A percentile compares a stretch with the other conserved stretches of the same genome.
phyloP scores from a whole-genome alignment of 1,140 invertebrate species.

The Agrypnia vestita region DNA sequence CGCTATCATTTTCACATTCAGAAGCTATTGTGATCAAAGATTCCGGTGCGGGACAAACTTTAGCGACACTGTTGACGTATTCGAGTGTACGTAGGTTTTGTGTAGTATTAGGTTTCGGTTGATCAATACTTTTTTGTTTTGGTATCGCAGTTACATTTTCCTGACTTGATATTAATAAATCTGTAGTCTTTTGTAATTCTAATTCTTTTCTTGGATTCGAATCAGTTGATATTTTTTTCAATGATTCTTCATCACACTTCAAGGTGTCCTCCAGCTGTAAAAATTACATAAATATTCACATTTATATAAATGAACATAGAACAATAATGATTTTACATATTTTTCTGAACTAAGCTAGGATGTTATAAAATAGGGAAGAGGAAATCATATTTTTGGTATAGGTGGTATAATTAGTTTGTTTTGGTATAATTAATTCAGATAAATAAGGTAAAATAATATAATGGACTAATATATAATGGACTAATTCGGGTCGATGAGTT shows the following conservation, averaged over 20 bases:
- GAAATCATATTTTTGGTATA: too few species aligned
- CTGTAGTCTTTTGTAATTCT: not conserved
- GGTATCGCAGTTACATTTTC: not conserved
- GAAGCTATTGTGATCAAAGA: not conserved
- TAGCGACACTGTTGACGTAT: slow-evolving; percentile 48
- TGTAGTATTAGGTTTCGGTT: not conserved
- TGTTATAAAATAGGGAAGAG: too few species aligned
- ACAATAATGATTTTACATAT: too few species aligned
- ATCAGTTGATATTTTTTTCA: slow-evolving; percentile 20
- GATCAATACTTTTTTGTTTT: not conserved
- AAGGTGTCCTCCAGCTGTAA: slow-evolving; percentile 68
- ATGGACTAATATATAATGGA: too few species aligned
- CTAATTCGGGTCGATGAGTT: too few species aligned
- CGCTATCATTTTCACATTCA: not conserved
- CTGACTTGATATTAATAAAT: not conserved
- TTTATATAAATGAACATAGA: too few species aligned
- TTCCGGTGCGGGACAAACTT: not conserved
- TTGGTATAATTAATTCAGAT: too few species aligned
- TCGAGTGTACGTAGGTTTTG: slow-evolving; percentile 42
- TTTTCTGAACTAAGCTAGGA: too few species aligned
- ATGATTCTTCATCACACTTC: slow-evolving; percentile 64
- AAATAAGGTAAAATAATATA: too few species aligned
- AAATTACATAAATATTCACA: not conserved
- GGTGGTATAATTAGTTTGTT: too few species aligned
- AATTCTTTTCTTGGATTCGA: too few species aligned